Conservation (phyloP, 2,797 vertebrate genomes). For the Enteromius anoplus region DNA sequence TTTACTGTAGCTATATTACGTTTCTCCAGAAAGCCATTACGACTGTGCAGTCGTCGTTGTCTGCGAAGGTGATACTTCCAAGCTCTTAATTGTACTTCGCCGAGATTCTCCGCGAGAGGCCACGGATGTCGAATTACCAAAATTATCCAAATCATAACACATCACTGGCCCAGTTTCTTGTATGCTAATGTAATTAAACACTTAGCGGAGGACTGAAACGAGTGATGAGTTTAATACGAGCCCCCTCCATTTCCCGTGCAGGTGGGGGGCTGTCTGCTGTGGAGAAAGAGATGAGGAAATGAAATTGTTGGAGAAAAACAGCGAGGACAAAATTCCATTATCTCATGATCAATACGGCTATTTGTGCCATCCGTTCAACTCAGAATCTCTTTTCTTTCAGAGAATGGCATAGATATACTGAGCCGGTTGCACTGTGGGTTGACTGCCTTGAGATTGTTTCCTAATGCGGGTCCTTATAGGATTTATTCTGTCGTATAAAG, state of each 20-base stretch:
- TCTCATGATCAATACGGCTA: constrained; percentile 61
- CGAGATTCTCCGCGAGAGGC: constrained; percentile 40
- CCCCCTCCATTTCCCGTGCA: constrained; percentile 43
- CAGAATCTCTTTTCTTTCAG: constrained; percentile 45
- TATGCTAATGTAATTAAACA: constrained; percentile 67
- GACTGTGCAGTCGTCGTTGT: constrained; percentile 29
- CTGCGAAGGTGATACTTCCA: constrained; percentile 41
- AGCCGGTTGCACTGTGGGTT: constrained; percentile 42
- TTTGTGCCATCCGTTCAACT: constrained; percentile 63
- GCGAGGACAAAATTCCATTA: constrained; percentile 60
- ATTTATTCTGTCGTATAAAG: constrained; percentile 55
- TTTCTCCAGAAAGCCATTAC: constrained; percentile 51
- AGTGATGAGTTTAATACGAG: constrained; percentile 55
- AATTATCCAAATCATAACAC: constrained; percentile 53
- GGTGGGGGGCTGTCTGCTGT: constrained; percentile 28
- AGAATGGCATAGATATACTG: constrained; percentile 53
- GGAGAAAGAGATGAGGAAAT: constrained; percentile 49
- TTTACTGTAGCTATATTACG: neutral
- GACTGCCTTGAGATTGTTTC: constrained; percentile 33
- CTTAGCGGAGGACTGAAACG: constrained; percentile 55
- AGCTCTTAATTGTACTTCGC: constrained; percentile 47
- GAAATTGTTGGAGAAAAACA: constrained; percentile 62
- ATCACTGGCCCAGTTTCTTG: constrained; percentile 53
- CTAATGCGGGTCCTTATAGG: constrained; percentile 42
- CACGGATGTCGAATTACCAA: constrained; percentile 48